Evolutionary conservation across 2,797 vertebrate species (phyloP), one percentile per base, ranked within the genome.

Genomic region (Gorsachius magnificus): DNA sequence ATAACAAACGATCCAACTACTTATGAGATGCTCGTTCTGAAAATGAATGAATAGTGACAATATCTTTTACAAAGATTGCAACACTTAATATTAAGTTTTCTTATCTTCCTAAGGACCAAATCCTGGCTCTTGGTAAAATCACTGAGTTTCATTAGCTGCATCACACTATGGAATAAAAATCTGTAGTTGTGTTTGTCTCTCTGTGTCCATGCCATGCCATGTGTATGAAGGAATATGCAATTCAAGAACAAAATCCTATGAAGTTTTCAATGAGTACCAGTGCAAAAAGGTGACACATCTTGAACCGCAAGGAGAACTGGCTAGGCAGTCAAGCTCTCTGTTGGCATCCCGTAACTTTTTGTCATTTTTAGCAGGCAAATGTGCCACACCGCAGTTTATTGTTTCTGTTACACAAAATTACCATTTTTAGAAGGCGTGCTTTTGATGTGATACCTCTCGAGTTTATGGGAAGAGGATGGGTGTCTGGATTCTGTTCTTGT

Each of bases 31-130:
- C 91, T 45, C 28, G 41, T 94, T 96, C 81, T 89, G 83, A 92
- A 91, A 96, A 93, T 89, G 72, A 71, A 13, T 85, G 56, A 83
- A 46, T 36, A 63, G 26, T 53, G 68, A 83, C 60, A 90, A n/a
- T 77, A 80, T 90, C 80, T 96, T 64, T 88, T 63, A 87, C 89
- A 63, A 90, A 80, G 48, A 86, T 78, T 84, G 41, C 68, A 83
- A 38, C 28, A 38, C 54, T 92, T 87, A 84, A 84, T 94, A 68
- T 74, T 70, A 89, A 87, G 33, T 90, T 94, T 93, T 85, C n/a
- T 92, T 89, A 38, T 90, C 81, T 87, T 90, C 45, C 56, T 46
- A 33, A 82, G 60, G 68, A 79, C 70, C 33, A 89, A 82, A 84
- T 80, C 45, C 58, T 84, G 43, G 16, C 38, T 79, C 46, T 84